These are phyloP conservation scores for Gobio occitaniae DNA, from an alignment of 2,797 vertebrate species.

Conservation along the genomic window DNA sequence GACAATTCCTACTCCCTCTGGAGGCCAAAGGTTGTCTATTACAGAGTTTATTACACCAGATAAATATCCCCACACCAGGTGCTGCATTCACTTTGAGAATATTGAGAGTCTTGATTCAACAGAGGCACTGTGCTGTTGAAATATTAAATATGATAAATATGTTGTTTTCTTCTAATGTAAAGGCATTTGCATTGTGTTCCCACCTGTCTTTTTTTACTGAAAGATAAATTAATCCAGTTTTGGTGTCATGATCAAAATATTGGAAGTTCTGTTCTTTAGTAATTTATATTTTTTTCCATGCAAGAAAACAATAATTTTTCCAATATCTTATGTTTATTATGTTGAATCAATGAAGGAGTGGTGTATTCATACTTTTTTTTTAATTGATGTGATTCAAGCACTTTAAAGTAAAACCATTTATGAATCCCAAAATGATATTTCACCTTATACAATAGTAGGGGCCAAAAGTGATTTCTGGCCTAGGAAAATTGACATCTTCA, in stretches of 20 bases:
- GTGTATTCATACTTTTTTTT: background rate
- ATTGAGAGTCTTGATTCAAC: background rate
- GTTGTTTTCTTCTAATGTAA: background rate
- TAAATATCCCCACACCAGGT: slow-evolving; percentile 71
- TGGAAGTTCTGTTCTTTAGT: background rate
- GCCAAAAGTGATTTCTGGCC: background rate
- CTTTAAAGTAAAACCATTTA: slow-evolving; percentile 25
- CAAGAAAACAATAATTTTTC: background rate
- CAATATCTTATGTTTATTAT: background rate
- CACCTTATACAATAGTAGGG: background rate
- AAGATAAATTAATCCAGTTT: background rate
- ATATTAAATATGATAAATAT: background rate
- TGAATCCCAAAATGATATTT: background rate
- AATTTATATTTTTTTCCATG: background rate
- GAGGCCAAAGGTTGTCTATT: slow-evolving; percentile 99
- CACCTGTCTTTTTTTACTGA: background rate
- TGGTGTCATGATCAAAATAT: background rate
- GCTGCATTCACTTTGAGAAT: background rate
- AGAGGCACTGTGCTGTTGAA: background rate
- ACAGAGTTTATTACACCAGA: slow-evolving; percentile 99
- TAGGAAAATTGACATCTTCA: background rate
- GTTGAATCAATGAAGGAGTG: slow-evolving; percentile 35
- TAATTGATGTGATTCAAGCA: slow-evolving; percentile 31
- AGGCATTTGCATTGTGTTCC: slow-evolving; percentile 16
- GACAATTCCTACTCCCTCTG: slow-evolving; percentile 99